Evolutionary conservation across 2,797 vertebrate species (phyloP), one percentile per base, ranked within the genome.

Genomic region (Microctenopoma steveboyesi): DNA sequence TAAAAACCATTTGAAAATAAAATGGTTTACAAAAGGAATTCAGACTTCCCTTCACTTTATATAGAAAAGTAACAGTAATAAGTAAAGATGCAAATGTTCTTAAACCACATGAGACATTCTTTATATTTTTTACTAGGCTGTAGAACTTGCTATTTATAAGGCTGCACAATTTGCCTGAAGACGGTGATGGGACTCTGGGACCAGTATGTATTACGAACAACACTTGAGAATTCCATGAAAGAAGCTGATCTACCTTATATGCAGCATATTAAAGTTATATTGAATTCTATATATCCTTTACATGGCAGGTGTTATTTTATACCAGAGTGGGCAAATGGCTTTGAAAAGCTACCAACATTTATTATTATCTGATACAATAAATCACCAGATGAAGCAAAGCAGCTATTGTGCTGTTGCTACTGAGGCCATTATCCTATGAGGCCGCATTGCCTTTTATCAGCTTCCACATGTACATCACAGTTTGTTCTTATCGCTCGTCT

Each of bases 41-140:
- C 37, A 58, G 25, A 58, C 11, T 5, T 42, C 5, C 3, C 2
- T 42, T 1, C 15, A 15, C 15, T 42, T 42, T 15, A 48, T 4
- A 25, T 25, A 48, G 46, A 48, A 25, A 12, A 9, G 0, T 1
- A 8, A 14, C 12, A 40, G 18, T 53, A 42, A 55, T 16, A 28
- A 54, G 35, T 43, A 15, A 47, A 59, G 60, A 54, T 14, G 4
- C 30, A 61, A 40, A 33, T 47, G 35, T 0, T 40, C 48, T 56
- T 11, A 68, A 84, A 70, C 37, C 49, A 69, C 74, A 48, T 35
- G 67, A 53, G 61, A 39, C 2, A 65, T 79, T 35, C 7, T 76
- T 78, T 54, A 55, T 70, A 46, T 62, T 58, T 52, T 43, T 69
- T 64, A 33, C 16, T 37, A 81, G 6, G 49, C 46, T 52, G 60